Conservation (phyloP, 1,140 invertebrate species). For the Pomacea maculata region DNA sequence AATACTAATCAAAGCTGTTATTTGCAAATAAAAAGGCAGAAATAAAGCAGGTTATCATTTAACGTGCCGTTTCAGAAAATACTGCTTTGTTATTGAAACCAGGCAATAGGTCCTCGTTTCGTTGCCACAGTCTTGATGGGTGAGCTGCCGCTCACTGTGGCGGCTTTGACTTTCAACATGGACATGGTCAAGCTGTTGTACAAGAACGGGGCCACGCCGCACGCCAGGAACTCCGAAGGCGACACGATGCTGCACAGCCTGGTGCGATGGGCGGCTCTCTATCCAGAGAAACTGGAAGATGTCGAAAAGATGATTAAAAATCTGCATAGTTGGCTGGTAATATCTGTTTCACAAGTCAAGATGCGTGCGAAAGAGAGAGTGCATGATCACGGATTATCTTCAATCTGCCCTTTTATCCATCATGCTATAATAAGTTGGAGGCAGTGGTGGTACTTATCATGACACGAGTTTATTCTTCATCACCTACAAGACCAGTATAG, state of each 20-base stretch:
- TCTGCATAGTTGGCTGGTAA: too few species aligned
- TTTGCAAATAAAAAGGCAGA: too few species aligned
- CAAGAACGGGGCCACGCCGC: conserved; percentile 13
- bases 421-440: too few species aligned
- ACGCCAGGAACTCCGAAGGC: conserved; percentile 28
- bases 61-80: not conserved
- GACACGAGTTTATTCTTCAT: too few species aligned
- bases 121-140: conserved; percentile 46
- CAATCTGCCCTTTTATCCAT: too few species aligned
- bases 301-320: conserved; percentile 33
- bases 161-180: conserved; percentile 37
- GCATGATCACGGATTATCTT: too few species aligned
- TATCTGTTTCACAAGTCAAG: too few species aligned
- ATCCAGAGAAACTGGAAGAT: conserved; percentile 38
- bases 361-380: too few species aligned
- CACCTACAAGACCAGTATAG: too few species aligned
- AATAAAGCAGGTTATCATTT: too few species aligned
- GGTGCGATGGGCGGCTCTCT: conserved; percentile 38
- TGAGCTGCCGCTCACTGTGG: conserved; percentile 41
- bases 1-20: too few species aligned
- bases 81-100: not conserved
- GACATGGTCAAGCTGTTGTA: conserved; percentile 35
- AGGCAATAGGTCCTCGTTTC: conserved; percentile 38
- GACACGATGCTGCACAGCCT: conserved; percentile 46
- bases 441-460: too few species aligned